Conservation (phyloP, 2,888 invertebrate genomes). For the Heteropelma amictum region DNA sequence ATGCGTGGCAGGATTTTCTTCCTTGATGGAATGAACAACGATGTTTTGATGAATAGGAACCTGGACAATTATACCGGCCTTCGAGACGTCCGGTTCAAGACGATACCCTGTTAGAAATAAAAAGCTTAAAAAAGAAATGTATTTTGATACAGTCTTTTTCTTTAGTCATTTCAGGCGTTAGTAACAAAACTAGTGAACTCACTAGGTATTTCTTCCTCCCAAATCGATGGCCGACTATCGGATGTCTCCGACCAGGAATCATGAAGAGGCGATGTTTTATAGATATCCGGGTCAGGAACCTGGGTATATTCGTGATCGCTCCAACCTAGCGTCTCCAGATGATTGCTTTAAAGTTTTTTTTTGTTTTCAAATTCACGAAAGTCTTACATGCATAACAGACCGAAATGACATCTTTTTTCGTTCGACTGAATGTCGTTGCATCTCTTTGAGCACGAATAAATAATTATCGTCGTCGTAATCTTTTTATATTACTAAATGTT, state of each 20-base stretch:
- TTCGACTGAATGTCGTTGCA: no score
- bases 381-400: background rate
- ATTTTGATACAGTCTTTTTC: background rate
- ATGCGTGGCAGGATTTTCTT: constrained; percentile 54
- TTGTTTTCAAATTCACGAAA: background rate
- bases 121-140: constrained; percentile 32
- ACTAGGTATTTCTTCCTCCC: constrained; percentile 56
- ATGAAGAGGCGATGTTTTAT: constrained; percentile 31
- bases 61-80: constrained; percentile 60
- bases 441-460: no score
- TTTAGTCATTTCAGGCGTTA: background rate
- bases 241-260: constrained; percentile 55
- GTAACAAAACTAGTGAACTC: constrained; percentile 17
- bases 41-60: constrained; percentile 67
- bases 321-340: constrained; percentile 65
- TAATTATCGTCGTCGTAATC: no score
- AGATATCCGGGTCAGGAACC: constrained; percentile 59
- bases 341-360: constrained; percentile 57
- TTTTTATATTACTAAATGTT: no score
- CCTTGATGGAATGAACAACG: constrained; percentile 61
- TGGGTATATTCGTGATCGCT: constrained; percentile 59
- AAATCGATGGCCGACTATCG: constrained; percentile 26
- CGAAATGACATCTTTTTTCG: no score
- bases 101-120: constrained; percentile 33
- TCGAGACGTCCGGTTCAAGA: background rate